Evolutionary conservation across 2,113 vertebrate species (phyloP), one percentile per base, ranked within the genome.

Genomic region (Equus przewalskii): DNA sequence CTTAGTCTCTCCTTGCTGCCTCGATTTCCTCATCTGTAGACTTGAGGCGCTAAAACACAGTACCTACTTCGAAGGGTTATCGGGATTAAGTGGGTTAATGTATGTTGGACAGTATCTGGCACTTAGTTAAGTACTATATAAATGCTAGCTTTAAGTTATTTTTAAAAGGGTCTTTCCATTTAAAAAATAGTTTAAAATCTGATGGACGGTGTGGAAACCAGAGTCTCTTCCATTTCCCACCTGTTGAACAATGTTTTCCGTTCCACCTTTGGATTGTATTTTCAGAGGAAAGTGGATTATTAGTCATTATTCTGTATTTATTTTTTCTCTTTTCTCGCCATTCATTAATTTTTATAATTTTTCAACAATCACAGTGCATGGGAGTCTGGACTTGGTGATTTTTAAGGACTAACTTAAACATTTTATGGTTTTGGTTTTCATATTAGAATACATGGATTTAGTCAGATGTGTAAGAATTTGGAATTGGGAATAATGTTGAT

Each of bases 381-480:
- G 64, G 13, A 22, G 13, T 82, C 56, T 90, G 19, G 26, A 92
- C 11, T 76, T 86, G 13, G 49, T 89, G 26, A 33, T 64, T 75
- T 96, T 70, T 90, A 82, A 89, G 41, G 44, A 83, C 13, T 1
- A 75, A 18, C 44, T 67, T 56, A 65, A 78, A 76, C 1, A 67
- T 1, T 83, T 64, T 60, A 56, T 62, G 44, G 1, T 80, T 94
- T 89, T n/a, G 28, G 16, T 81, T 67, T 88, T 88, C 33, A 26
- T 92, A 85, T 36, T 67, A n/a, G 26, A 51, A 6, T 67, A 83
- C 15, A 44, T 70, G 21, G 58, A 54, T 78, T 65, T 18, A 54
- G 44, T 91, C 16, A 94, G n/a, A 85, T 44, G 26, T 21, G 1
- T 86, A 79, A 89, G 67, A 85, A 94, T 67, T 87, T 88, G 70